These are phyloP conservation scores for Drosophila aff. DNA, from an alignment of 1,140 invertebrate genomes.

Conservation along the genomic window DNA sequence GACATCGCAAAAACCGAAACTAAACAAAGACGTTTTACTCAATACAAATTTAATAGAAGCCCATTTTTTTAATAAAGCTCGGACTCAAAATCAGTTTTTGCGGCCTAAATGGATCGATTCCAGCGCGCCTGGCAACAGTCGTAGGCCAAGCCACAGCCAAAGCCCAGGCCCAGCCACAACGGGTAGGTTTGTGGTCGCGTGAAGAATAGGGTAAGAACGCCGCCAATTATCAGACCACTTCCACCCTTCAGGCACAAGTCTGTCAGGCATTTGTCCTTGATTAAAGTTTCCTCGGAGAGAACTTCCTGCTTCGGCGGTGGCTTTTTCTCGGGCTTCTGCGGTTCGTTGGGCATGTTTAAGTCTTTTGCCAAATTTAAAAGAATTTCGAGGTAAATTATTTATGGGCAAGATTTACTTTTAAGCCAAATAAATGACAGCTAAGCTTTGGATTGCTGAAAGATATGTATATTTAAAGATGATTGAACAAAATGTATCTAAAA, in stretches of 20 bases:
- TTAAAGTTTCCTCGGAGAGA: not conserved
- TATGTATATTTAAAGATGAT: not conserved
- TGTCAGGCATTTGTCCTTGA: conserved; percentile 43
- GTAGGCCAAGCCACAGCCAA: conserved; percentile 52
- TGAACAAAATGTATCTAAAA: not conserved
- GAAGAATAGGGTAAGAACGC: conserved; percentile 42
- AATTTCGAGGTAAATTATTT: conserved; percentile 6
- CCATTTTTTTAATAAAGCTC: not conserved
- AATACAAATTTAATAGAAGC: not conserved
- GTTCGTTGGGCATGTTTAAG: conserved; percentile 10
- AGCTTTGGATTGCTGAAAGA: not conserved
- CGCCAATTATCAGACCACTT: conserved; percentile 44
- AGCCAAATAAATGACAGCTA: not conserved
- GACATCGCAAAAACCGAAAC: not conserved
- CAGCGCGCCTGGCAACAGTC: conserved; percentile 47
- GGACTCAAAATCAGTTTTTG: not conserved
- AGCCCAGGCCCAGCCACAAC: conserved; percentile 47
- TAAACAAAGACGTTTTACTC: not conserved
- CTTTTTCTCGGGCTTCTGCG: conserved; percentile 2
- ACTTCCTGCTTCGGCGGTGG: not conserved
- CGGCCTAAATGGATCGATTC: conserved; percentile 13
- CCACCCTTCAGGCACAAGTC: conserved; percentile 51
- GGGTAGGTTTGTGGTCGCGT: conserved; percentile 50
- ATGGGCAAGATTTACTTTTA: not conserved
- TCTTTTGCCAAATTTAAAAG: not conserved